Base-by-base conservation (phyloP, 2,888 invertebrate genomes). In the Norana najaformis region DNA sequence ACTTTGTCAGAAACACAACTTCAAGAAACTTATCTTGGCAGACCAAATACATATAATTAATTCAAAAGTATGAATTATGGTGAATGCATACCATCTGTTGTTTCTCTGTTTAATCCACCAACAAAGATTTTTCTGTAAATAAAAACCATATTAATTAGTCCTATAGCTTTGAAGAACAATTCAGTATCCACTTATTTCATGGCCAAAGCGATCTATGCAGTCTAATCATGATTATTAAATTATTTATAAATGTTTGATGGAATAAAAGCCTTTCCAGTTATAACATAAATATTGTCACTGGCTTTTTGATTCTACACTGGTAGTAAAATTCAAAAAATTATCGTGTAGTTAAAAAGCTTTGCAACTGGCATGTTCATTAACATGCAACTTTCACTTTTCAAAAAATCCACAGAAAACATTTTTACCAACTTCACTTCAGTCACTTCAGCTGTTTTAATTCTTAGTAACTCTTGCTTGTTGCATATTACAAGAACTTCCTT, bases 111-210 rank as follows among this genome's bases (percentile, higher is more conserved):
- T 23, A 90, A 36, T 14, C 90, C 90, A 36, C 90, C 90, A 83
- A 90, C 90, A 89, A 90, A 90, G 83, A 90, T 89, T 90, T 90
- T 90, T 88, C 90, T 90, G 39, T 36, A 53, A 53, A 41, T 18
- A 89, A 69, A 53, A 69, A 69, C 69, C 14, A 69, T 3, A 69
- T 69, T 69, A n/a, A 69, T 69, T n/a, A 69, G 69, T 69, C 69
- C 30, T n/a, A n/a, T n/a, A 69, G n/a, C 0, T 69, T 8, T n/a
- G 30, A 69, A n/a, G 69, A 69, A n/a, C 11, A 69, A 30, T 69
- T 69, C 13, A 16, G 8, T 4, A 8, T 4, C 11, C 30, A 69
- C 11, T 69, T 69, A 30, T 69, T 69, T 53, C 53, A 18, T 5
- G 18, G 47, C 47, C 30, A 30, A 3, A 53, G 23, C 30, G 30